phyloP scores from a whole-genome alignment of 2,113 vertebrate genomes.

The Gasterosteus nipponicus region DNA sequence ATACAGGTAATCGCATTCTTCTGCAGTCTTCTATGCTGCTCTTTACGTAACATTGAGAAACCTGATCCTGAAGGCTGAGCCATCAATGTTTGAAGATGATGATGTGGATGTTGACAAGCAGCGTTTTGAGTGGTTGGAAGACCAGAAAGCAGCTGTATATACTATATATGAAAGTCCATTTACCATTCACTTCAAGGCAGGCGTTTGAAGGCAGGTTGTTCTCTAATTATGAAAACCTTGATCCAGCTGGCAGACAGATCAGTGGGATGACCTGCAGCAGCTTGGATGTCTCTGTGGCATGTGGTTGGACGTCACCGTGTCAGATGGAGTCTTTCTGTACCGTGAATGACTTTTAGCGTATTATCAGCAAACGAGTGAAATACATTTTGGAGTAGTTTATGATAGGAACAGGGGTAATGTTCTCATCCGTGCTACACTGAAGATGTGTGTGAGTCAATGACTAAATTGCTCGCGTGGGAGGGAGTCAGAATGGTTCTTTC shows the following conservation, averaged over 20 bases:
- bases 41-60: too few species aligned
- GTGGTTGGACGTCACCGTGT: conserved; percentile 1
- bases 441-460: conserved; percentile 42
- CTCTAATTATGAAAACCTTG: conserved; percentile 3
- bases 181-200: too few species aligned
- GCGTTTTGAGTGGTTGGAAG: neutral
- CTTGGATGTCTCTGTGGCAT: conserved; percentile 12
- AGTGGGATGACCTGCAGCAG: conserved; percentile 30
- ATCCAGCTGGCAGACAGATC: conserved; percentile 20
- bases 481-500: conserved; percentile 47
- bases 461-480: conserved; percentile 41
- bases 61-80: neutral
- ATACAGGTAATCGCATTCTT: too few species aligned
- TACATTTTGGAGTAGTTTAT: conserved; percentile 38
- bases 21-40: too few species aligned
- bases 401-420: conserved; percentile 22
- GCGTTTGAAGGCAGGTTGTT: neutral
- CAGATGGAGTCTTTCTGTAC: conserved; percentile 6
- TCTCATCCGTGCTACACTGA: conserved; percentile 26
- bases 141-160: neutral
- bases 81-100: neutral
- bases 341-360: conserved; percentile 20
- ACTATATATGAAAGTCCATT: too few species aligned
- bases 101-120: neutral
- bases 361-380: conserved; percentile 29